Percentiles rank a stretch among this genome's conserved stretches.
phyloP scores from a whole-genome alignment of 2,797 vertebrate genomes.

The Acrocephalus scirpaceus region DNA sequence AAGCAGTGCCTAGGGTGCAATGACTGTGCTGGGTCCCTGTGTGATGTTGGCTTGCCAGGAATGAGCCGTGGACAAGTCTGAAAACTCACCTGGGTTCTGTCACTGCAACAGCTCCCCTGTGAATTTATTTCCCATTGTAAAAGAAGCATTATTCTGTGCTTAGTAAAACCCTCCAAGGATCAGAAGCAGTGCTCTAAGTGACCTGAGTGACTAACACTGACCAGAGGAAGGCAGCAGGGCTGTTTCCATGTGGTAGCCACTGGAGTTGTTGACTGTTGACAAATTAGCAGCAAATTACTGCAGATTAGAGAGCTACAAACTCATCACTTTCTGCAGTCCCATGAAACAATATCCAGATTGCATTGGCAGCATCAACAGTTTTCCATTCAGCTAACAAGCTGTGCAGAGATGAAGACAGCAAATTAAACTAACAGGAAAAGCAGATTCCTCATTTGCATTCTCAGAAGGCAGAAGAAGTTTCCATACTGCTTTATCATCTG shows the following conservation, averaged over 20 bases:
- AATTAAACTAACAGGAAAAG: conserved; percentile 4
- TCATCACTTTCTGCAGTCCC: background rate
- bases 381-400: conserved; percentile 37
- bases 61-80: fast-evolving
- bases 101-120: background rate
- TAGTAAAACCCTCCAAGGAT: background rate
- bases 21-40: background rate
- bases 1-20: background rate
- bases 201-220: fast-evolving
- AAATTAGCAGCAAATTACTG: conserved; percentile 46
- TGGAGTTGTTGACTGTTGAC: conserved; percentile 24
- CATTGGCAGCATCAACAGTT: conserved; percentile 18
- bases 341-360: conserved; percentile 30
- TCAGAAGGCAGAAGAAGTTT: background rate
- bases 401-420: background rate
- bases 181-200: background rate
- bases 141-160: background rate
- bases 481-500: background rate
- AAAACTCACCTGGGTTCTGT: background rate
- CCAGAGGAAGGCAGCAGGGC: fast-evolving
- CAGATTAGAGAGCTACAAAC: conserved; percentile 21
- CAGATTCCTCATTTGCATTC: conserved; percentile 29
- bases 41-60: background rate
- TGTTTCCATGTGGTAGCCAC: background rate
- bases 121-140: background rate